Percentiles rank a stretch among this genome's conserved stretches.
These are phyloP conservation scores for Gila orcuttii DNA, from an alignment of 2,113 vertebrate genomes.

Conservation along the genomic window DNA sequence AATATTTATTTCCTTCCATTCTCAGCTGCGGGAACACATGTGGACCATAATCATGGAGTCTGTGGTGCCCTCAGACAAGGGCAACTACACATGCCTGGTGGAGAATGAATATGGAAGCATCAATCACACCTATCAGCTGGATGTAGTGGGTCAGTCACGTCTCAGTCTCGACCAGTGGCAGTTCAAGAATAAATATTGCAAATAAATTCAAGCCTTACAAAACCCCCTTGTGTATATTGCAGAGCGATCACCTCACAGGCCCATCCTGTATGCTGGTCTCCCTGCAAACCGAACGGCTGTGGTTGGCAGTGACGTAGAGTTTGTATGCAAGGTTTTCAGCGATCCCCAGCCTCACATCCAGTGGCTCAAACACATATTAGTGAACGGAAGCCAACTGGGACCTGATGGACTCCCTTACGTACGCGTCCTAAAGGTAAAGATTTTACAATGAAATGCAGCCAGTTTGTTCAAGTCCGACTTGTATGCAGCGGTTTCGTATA, in stretches of 20 bases:
- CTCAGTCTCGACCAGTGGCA: not conserved
- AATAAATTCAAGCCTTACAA: not conserved
- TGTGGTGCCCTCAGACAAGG: constrained; percentile 95
- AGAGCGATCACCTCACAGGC: constrained; percentile 94
- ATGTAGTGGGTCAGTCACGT: constrained; percentile 89
- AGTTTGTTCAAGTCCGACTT: not conserved
- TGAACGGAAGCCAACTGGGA: constrained; percentile 91
- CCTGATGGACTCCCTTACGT: constrained; percentile 89
- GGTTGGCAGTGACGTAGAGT: constrained; percentile 95
- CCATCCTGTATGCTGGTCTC: constrained; percentile 94
- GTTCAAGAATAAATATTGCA: not conserved
- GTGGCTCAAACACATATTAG: constrained; percentile 96
- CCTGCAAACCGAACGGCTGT: constrained; percentile 94
- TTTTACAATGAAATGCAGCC: not conserved
- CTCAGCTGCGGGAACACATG: constrained; percentile 90
- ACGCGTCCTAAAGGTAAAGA: constrained; percentile 90
- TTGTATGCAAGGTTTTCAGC: constrained; percentile 97
- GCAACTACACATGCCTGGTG: constrained; percentile 98
- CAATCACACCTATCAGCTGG: constrained; percentile 98
- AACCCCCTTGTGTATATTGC: not conserved
- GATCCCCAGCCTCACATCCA: constrained; percentile 99
- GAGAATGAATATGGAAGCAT: constrained; percentile 94
- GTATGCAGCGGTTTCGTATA: not conserved
- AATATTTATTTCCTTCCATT: not conserved
- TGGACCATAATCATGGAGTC: constrained; percentile 99